Percentiles rank a stretch among this genome's conserved stretches.
These are phyloP conservation scores for Dinoponera quadriceps DNA, from an alignment of 1,140 invertebrate genomes.

Conservation along the genomic window DNA sequence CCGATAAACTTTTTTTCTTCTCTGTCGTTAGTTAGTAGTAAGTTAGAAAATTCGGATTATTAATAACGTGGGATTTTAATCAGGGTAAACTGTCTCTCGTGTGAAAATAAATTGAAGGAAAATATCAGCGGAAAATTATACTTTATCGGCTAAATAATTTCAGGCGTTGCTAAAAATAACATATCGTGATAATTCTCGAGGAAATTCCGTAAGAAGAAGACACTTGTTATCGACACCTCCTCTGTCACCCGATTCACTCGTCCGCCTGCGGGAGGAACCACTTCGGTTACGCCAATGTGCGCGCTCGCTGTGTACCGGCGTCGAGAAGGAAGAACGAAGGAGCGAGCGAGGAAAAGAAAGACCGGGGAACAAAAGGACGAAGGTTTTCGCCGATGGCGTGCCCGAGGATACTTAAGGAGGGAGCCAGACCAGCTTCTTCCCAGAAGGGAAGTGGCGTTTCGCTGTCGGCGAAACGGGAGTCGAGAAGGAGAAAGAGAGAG, in stretches of 20 bases:
- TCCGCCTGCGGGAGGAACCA: neutral
- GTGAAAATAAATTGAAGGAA: no score
- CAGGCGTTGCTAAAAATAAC: neutral
- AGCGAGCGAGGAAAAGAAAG: neutral
- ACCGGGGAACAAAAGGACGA: constrained; percentile 62
- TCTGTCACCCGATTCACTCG: neutral
- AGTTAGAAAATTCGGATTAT: no score
- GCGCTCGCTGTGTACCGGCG: neutral
- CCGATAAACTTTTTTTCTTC: no score
- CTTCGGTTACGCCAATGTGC: constrained; percentile 45
- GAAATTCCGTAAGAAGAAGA: neutral
- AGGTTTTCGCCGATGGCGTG: constrained; percentile 82
- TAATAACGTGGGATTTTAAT: no score
- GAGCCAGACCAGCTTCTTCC: constrained; percentile 76
- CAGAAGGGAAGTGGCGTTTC: constrained; percentile 80
- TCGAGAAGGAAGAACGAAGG: constrained; percentile 19
- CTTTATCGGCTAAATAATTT: neutral
- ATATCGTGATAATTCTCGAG: neutral
- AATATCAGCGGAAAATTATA: no score
- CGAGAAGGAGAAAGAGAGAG: constrained; percentile 51
- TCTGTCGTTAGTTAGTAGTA: no score
- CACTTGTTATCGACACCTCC: neutral
- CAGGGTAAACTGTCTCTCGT: no score
- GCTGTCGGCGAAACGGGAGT: constrained; percentile 79
- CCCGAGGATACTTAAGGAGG: constrained; percentile 81